Base-by-base conservation (phyloP, 2,888 invertebrate species). In the Pecten maximus region DNA sequence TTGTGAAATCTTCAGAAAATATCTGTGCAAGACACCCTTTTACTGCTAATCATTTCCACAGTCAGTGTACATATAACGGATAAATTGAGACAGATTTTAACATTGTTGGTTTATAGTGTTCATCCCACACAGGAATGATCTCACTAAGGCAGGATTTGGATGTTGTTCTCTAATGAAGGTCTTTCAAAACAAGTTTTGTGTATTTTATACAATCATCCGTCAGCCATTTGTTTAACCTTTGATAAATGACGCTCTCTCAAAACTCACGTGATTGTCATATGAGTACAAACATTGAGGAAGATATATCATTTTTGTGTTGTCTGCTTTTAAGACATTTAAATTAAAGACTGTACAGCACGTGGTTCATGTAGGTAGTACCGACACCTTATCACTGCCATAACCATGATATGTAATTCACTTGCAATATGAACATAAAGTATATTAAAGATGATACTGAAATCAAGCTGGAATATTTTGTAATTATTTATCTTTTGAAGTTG, bases 401-500 rank as follows among this genome's bases (percentile, higher is more conserved):
- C 15, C 74, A 74, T 74, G 0, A n/a, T 2, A 35, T 74, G 74
- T 74, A 28, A 8, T 10, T 35, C 74, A 74, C 74, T 28, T 74
- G 74, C 35, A 74, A 74, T 74, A 74, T 35, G 12, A 74, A 12
- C 23, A 74, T 74, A 74, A 23, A 28, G 2, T 74, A 74, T 74
- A 74, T 74, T 74, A 74, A 74, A 74, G 2, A 74, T 28, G 74
- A 74, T 74, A 74, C 74, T 35, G 16, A 74, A 74, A 74, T 74
- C 28, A 74, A 0, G 10, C 8, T 6, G 19, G 54, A 23, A 23
- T 28, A 10, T 74, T 35, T 74, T 28, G n/a, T 60, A 6, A 28
- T 60, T 6, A 2, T 16, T 50, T 16, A 15, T 50, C 50, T 15
- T 50, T 16, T n/a, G n/a, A n/a, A n/a, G n/a, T n/a, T n/a, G n/a